Conservation (phyloP, 2,113 vertebrate species). For the Eurystomus gularis region DNA sequence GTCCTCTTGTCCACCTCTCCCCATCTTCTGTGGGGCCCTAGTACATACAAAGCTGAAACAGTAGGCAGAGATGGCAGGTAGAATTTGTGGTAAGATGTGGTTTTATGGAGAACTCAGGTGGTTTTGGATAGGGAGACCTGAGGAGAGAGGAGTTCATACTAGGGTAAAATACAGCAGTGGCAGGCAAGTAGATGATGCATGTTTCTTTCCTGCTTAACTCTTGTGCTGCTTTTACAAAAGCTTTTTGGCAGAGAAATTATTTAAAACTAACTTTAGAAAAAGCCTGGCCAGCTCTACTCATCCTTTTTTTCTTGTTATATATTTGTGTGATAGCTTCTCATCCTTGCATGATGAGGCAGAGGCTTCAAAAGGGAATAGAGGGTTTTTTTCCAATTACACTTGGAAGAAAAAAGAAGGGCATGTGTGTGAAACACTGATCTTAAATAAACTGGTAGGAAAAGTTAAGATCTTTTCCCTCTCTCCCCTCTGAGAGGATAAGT, state of each 20-base stretch:
- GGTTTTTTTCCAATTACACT: background rate
- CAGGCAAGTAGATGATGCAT: background rate
- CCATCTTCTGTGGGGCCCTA: background rate
- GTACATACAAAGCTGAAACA: accelerated
- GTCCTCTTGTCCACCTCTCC: background rate
- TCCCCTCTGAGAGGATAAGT: background rate
- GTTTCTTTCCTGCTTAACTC: background rate
- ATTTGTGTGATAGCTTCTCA: background rate
- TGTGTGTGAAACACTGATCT: background rate
- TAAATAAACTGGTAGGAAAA: background rate
- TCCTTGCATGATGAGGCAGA: background rate
- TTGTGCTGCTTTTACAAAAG: background rate
- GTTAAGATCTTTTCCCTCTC: background rate
- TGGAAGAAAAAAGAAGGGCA: background rate
- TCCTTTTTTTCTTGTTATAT: background rate
- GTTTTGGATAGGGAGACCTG: background rate
- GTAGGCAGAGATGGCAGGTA: background rate
- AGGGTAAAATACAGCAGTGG: background rate
- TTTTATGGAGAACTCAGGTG: background rate
- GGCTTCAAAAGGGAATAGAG: background rate
- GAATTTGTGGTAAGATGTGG: background rate
- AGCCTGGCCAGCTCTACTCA: background rate
- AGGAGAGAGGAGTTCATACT: background rate
- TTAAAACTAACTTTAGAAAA: background rate
- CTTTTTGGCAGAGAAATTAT: background rate